phyloP scores from a whole-genome alignment of 2,797 vertebrate species.

The Mormyrus hasselquistii region DNA sequence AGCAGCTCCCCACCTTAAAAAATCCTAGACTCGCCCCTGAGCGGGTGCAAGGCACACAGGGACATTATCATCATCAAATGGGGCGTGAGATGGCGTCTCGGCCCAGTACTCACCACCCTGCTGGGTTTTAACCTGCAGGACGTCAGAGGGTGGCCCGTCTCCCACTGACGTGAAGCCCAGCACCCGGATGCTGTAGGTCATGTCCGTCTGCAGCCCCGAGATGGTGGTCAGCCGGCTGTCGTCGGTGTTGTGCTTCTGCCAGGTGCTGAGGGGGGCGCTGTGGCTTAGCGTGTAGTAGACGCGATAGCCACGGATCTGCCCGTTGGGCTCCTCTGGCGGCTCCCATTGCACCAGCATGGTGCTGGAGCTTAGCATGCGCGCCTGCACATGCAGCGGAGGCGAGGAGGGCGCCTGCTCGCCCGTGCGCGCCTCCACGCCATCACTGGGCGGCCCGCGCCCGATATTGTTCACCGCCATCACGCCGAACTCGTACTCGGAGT shows the following conservation, averaged over 20 bases:
- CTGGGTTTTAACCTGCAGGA: slow-evolving; percentile 89
- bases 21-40: neutral
- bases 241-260: slow-evolving; percentile 87
- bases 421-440: slow-evolving; percentile 75
- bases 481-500: slow-evolving; percentile 85
- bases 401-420: slow-evolving; percentile 92
- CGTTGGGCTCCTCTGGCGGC: slow-evolving; percentile 88
- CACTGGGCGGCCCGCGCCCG: slow-evolving; percentile 79
- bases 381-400: slow-evolving; percentile 79
- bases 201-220: slow-evolving; percentile 75
- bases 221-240: slow-evolving; percentile 82
- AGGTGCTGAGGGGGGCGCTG: slow-evolving; percentile 69
- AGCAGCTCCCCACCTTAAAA: neutral
- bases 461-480: slow-evolving; percentile 91
- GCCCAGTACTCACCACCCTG: slow-evolving; percentile 75
- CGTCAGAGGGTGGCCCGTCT: slow-evolving; percentile 81
- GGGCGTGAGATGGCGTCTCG: no score
- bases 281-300: slow-evolving; percentile 79
- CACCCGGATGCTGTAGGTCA: slow-evolving; percentile 85
- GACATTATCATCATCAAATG: neutral
- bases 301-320: slow-evolving; percentile 81
- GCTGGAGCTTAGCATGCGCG: slow-evolving; percentile 84
- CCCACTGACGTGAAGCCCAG: slow-evolving; percentile 89
- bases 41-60: neutral
- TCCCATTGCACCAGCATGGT: slow-evolving; percentile 95